These are phyloP conservation scores for Bradypodion pumilum DNA, from an alignment of 2,797 vertebrate species.

Conservation along the genomic window DNA sequence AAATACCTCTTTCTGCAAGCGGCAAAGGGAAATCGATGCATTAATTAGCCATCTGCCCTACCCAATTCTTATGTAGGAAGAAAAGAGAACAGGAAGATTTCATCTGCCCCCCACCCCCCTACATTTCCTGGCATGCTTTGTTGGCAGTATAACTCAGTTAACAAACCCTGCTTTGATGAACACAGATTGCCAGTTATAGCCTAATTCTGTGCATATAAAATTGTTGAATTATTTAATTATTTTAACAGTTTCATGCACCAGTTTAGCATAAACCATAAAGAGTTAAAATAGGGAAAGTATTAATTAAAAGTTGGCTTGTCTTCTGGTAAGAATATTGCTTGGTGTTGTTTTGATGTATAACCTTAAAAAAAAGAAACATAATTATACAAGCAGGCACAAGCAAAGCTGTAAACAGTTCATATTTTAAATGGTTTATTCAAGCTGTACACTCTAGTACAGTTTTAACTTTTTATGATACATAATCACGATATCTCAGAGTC, in stretches of 20 bases:
- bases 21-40: not conserved
- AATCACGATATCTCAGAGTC: not conserved
- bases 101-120: not conserved
- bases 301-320: not conserved
- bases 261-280: slow-evolving; percentile 15
- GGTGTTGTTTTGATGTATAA: not conserved
- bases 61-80: not conserved
- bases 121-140: slow-evolving; percentile 16
- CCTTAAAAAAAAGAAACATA: not conserved
- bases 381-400: not conserved
- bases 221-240: slow-evolving; percentile 10
- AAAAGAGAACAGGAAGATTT: not conserved
- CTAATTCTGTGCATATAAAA: not conserved
- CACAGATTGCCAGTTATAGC: not conserved
- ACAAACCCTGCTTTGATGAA: not conserved
- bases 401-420: slow-evolving; percentile 24
- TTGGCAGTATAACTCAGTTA: slow-evolving; percentile 5
- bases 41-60: slow-evolving; percentile 16
- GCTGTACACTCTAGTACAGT: not conserved
- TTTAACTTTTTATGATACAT: not conserved
- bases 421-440: slow-evolving; percentile 20
- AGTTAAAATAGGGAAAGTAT: slow-evolving; percentile 22
- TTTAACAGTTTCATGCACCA: not conserved
- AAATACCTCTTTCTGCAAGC: not conserved
- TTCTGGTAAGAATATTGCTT: slow-evolving; percentile 8